Conservation (phyloP, 2,797 vertebrate genomes). For the Australoheros facetus region DNA sequence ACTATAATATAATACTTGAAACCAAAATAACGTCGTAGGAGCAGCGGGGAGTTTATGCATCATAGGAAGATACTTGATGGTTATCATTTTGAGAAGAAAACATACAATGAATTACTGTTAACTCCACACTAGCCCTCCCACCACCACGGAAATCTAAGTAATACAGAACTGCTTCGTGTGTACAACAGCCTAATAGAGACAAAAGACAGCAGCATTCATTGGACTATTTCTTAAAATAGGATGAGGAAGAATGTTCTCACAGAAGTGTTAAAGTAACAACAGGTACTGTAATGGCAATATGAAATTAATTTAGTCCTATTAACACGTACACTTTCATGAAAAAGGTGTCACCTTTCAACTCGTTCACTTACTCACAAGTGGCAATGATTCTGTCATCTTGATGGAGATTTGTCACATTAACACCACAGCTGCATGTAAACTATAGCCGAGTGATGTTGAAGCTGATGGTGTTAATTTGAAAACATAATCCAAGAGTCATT, state of each 20-base stretch:
- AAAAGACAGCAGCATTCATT: constrained; percentile 3
- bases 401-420: neutral
- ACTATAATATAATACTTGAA: constrained; percentile 66
- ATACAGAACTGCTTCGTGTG: constrained; percentile 4
- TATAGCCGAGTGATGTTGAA: neutral
- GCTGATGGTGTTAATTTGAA: neutral
- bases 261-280: neutral
- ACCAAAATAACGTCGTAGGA: constrained; percentile 61
- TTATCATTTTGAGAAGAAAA: constrained; percentile 55
- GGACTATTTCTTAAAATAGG: neutral
- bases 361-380: neutral
- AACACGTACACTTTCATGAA: neutral
- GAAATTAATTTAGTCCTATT: neutral
- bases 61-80: constrained; percentile 47
- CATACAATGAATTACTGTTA: constrained; percentile 35
- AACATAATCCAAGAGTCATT: neutral
- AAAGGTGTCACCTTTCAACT: neutral
- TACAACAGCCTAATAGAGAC: constrained; percentile 13
- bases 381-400: neutral
- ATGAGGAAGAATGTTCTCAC: neutral
- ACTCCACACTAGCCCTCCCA: neutral
- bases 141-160: constrained; percentile 9
- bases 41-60: constrained; percentile 64
- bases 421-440: neutral
- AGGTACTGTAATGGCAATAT: neutral